Base-by-base conservation (phyloP, 2,888 invertebrate species). In the Netelia fuscicornis region DNA sequence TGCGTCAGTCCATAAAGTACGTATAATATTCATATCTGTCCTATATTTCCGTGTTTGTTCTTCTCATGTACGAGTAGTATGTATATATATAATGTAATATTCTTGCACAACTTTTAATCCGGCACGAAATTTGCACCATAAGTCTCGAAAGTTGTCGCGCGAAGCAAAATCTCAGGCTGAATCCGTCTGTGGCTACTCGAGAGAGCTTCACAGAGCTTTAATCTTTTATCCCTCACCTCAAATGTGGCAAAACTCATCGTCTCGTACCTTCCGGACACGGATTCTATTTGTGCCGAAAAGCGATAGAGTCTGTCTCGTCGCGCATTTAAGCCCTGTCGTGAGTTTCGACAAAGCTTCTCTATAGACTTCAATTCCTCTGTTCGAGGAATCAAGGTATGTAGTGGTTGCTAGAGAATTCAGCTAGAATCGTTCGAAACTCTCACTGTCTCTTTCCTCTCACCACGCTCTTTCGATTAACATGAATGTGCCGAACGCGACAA, bases 221-320 rank as follows among this genome's bases (percentile, higher is more conserved):
- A 60, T 82, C 76, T 54, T 52, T 65, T 23, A 23, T 17, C 71
- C 10, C 71, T 71, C 20, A 6, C 17, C 58, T 13, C 2, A 20
- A 13, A 58, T 17, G 13, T 10, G 11, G 13, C 48, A 48, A 48
- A 11, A 42, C 13, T 20, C 42, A 42, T 23, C 72, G 11, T 37
- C 17, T 20, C 37, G 17, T 48, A 77, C 67, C 72, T 72, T 72
- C 72, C 44, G 67, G 42, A 62, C 60, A 44, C 60, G 58, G 10
- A 72, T 44, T 72, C 72, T 72, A 72, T 78, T 72, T 83, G 60
- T 65, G 62, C 30, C 17, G n/a, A 58, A 44, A 67, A 71, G 56
- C 77, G 72, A 77, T 72, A 77, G 44, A 42, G 54, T 13, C 56
- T 48, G 11, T 48, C 48, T 48, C 56, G 58, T 17, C 2, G 65